A percentile compares a stretch with the other conserved stretches of the same genome.
Conservation (phyloP, 2,888 invertebrate genomes). For the Pseudococcus viburni region DNA sequence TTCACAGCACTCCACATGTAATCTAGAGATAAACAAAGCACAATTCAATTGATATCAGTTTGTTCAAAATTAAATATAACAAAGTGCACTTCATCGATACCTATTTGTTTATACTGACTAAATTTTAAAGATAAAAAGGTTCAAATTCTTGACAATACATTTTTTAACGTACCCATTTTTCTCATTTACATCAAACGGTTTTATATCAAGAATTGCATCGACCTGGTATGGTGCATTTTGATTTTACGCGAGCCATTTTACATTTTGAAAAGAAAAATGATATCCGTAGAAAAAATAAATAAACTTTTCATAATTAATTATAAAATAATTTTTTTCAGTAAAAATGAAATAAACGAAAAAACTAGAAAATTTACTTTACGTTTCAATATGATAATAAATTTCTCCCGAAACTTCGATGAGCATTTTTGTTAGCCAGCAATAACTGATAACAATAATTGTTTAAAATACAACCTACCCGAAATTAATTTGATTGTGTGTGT, state of each 20-base stretch:
- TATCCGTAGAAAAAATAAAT: neutral
- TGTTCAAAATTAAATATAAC: neutral
- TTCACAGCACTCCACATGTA: slow-evolving; percentile 97
- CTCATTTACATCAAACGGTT: neutral
- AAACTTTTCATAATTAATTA: neutral
- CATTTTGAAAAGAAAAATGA: neutral
- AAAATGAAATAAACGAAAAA: slow-evolving; percentile 28
- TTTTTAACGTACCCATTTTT: slow-evolving; percentile 19
- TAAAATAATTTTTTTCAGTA: slow-evolving; percentile 9
- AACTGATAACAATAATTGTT: neutral
- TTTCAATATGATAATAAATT: neutral
- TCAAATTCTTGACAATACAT: neutral
- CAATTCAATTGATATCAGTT: neutral
- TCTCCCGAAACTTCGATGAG: neutral
- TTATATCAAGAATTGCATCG: neutral
- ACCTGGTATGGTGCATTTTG: neutral
- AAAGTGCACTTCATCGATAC: neutral
- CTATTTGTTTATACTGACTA: neutral
- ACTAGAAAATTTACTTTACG: neutral
- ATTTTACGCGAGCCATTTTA: neutral
- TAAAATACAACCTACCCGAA: slow-evolving; percentile 77
- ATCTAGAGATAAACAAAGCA: slow-evolving; percentile 72
- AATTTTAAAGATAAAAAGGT: neutral
- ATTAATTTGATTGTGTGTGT: slow-evolving; percentile 91
- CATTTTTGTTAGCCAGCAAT: neutral